A percentile compares a stretch with the other conserved stretches of the same genome.
phyloP scores from a whole-genome alignment of 2,797 vertebrate genomes.

The Enteromius argenteus region DNA sequence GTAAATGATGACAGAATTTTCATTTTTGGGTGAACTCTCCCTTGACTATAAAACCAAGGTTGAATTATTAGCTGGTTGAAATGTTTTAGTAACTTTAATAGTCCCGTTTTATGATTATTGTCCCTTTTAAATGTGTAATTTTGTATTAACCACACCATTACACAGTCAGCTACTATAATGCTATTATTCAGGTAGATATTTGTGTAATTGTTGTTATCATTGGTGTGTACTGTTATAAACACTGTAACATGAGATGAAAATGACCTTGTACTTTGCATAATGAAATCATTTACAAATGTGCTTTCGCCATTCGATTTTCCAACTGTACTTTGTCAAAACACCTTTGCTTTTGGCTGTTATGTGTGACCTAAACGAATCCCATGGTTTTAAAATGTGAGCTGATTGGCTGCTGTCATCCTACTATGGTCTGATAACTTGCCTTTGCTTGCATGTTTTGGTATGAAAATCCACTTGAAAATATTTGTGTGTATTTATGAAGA shows the following conservation, averaged over 20 bases:
- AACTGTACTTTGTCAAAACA: constrained; percentile 30
- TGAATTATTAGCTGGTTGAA: constrained; percentile 55
- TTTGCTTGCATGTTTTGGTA: constrained; percentile 70
- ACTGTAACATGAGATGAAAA: constrained; percentile 16
- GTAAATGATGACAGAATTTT: not conserved
- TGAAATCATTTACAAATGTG: constrained; percentile 11
- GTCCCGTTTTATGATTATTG: constrained; percentile 5
- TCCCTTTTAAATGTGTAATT: constrained; percentile 34
- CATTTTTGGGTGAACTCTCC: not conserved
- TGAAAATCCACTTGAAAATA: constrained; percentile 67
- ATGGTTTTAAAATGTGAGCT: constrained; percentile 62
- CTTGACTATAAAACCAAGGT: constrained; percentile 53
- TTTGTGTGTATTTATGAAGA: constrained; percentile 19
- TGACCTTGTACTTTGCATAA: constrained; percentile 22
- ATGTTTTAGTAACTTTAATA: constrained; percentile 14
- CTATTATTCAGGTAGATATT: constrained; percentile 21
- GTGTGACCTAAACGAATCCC: constrained; percentile 16
- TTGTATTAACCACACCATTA: constrained; percentile 18
- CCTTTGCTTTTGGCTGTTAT: constrained; percentile 47
- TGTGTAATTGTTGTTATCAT: constrained; percentile 18
- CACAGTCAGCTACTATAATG: constrained; percentile 13
- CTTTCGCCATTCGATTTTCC: not conserved
- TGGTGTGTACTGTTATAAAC: constrained; percentile 28
- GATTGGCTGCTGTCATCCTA: constrained; percentile 65
- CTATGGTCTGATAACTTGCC: constrained; percentile 61